Percentiles rank a stretch among this genome's conserved stretches.
Evolutionary conservation across 2,888 invertebrate genomes (phyloP).

Genomic region (Conus canariensis): DNA sequence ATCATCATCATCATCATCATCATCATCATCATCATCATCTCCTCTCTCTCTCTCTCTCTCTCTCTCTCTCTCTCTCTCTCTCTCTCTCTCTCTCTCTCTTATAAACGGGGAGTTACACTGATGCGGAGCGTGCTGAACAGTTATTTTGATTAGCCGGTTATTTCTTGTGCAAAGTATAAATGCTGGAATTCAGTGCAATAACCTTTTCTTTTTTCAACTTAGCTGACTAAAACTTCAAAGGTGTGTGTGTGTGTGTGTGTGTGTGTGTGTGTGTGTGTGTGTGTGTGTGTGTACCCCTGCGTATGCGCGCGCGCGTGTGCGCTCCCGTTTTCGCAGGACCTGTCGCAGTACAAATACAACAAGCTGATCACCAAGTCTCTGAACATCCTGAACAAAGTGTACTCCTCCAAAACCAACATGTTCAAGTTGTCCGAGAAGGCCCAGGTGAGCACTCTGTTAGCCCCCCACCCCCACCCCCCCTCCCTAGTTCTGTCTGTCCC

Average conservation of each 20-base stretch:
- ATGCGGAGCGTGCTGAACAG: no score
- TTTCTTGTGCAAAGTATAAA: no score
- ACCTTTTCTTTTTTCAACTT: no score
- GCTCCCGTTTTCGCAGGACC: conserved; percentile 66
- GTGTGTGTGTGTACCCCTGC: neutral
- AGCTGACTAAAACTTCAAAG: no score
- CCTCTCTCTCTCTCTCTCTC: neutral
- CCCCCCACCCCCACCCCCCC: no score
- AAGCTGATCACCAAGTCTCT: conserved; percentile 77
- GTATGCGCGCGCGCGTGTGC: neutral
- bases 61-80: neutral
- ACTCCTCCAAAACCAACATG: conserved; percentile 77
- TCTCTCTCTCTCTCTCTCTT: no score
- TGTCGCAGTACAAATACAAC: conserved; percentile 77
- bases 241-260: neutral
- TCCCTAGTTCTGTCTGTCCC: no score
- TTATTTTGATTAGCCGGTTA: no score
- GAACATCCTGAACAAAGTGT: conserved; percentile 77
- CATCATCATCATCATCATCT: no score
- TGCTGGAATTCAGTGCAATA: no score
- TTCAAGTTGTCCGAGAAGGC: conserved; percentile 76
- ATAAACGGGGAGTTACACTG: neutral
- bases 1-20: no score
- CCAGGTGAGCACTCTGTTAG: conserved; percentile 64
- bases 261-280: conserved; percentile 16